These are phyloP conservation scores for Monopis laevigella DNA, from an alignment of 2,888 invertebrate species.

Conservation along the genomic window DNA sequence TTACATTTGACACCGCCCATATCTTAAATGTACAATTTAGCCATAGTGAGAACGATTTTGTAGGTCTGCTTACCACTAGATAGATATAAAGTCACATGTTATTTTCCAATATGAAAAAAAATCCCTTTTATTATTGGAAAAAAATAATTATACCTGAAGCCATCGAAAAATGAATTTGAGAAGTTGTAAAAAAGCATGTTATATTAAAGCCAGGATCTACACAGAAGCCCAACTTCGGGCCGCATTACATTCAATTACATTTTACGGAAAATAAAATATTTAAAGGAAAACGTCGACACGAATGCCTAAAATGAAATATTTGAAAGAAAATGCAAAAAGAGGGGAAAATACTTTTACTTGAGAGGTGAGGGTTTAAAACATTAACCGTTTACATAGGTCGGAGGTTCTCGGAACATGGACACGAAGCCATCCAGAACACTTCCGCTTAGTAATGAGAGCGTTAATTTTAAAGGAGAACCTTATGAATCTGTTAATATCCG, in stretches of 20 bases:
- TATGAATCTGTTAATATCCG: too few relatives aligned
- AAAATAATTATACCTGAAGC: too few relatives aligned
- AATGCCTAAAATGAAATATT: neutral
- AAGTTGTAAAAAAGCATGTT: too few relatives aligned
- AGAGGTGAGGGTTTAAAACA: conserved; percentile 8
- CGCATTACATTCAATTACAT: conserved; percentile 5
- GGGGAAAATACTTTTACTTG: conserved; percentile 1
- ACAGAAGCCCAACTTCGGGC: conserved; percentile 2
- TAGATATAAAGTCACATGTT: too few relatives aligned
- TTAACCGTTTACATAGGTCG: conserved; percentile 4
- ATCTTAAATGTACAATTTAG: too few relatives aligned
- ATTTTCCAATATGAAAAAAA: too few relatives aligned
- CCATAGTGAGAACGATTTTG: too few relatives aligned
- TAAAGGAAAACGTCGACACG: conserved; percentile 4
- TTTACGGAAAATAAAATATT: conserved; percentile 8
- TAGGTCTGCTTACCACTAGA: too few relatives aligned
- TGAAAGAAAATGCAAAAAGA: conserved; percentile 1
- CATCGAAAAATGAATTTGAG: too few relatives aligned
- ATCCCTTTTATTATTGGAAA: too few relatives aligned
- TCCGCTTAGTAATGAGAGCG: conserved; percentile 6
- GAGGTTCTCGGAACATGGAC: conserved; percentile 1
- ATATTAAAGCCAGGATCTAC: too few relatives aligned
- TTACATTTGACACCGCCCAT: too few relatives aligned
- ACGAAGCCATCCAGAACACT: conserved; percentile 3
- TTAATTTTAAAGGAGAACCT: neutral